Conservation (phyloP, 2,888 invertebrate genomes). For the Tortrix viridana region DNA sequence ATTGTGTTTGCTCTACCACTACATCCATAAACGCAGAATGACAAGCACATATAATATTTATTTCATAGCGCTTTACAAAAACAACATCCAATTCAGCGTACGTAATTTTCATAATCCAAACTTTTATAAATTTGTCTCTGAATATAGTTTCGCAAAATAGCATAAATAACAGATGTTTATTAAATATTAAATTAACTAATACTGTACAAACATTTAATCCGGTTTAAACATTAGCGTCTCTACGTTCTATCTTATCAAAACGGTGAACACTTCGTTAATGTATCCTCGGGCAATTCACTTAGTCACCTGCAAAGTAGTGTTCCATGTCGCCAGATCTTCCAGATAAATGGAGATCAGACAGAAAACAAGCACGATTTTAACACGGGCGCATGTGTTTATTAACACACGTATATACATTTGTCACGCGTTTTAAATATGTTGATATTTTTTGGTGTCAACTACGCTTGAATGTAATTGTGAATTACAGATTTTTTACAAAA, state of each 20-base stretch:
- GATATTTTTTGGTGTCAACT: background rate
- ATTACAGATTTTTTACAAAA: no score
- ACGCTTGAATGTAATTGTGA: no score
- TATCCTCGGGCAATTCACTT: constrained; percentile 56
- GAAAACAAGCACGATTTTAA: constrained; percentile 48
- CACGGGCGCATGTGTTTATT: constrained; percentile 15
- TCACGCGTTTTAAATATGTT: background rate
- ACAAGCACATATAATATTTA: no score
- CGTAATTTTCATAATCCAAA: no score
- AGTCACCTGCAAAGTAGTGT: constrained; percentile 63
- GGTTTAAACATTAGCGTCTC: background rate
- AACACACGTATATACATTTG: background rate
- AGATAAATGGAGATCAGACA: constrained; percentile 61
- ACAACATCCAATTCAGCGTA: no score
- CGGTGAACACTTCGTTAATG: constrained; percentile 44
- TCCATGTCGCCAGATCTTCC: constrained; percentile 56
- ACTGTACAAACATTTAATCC: background rate
- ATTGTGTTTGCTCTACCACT: no score
- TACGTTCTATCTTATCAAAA: constrained; percentile 15
- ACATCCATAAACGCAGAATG: no score
- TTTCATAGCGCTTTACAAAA: no score
- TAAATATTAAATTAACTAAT: background rate
- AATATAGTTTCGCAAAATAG: no score
- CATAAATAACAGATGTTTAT: background rate
- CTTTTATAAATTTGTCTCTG: no score